A percentile compares a stretch with the other conserved stretches of the same genome.
These are phyloP conservation scores for Meghimatium bilineatum DNA, from an alignment of 2,888 invertebrate species.

Conservation along the genomic window DNA sequence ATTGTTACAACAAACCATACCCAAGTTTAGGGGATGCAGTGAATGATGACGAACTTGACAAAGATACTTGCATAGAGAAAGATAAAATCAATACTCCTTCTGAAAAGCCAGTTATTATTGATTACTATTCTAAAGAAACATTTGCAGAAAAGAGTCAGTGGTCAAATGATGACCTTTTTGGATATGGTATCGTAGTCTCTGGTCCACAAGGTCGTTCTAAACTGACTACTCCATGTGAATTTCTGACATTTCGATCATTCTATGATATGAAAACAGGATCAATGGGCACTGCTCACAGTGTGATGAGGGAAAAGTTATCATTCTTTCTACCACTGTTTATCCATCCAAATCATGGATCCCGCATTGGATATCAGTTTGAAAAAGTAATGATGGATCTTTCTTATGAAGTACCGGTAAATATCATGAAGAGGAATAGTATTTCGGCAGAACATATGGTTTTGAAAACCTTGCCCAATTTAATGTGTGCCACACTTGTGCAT, in stretches of 20 bases:
- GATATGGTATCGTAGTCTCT: conserved; percentile 65
- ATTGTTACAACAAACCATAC: conserved; percentile 63
- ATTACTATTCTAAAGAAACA: conserved; percentile 65
- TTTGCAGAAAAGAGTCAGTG: conserved; percentile 57
- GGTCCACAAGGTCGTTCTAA: conserved; percentile 62
- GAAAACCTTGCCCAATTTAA: conserved; percentile 66
- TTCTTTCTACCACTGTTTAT: conserved; percentile 68
- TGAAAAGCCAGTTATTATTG: conserved; percentile 56
- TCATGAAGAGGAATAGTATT: conserved; percentile 57
- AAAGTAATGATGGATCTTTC: conserved; percentile 60
- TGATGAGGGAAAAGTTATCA: conserved; percentile 65
- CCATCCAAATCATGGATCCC: conserved; percentile 60
- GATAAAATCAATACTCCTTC: conserved; percentile 14
- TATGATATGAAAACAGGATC: conserved; percentile 60
- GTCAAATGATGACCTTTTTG: conserved; percentile 60
- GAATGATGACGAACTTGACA: background rate
- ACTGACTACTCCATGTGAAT: conserved; percentile 69
- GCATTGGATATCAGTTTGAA: conserved; percentile 62
- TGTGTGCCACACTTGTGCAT: conserved; percentile 70
- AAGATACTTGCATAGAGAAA: conserved; percentile 26
- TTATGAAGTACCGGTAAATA: conserved; percentile 58
- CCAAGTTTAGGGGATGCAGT: conserved; percentile 57
- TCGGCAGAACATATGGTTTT: conserved; percentile 63
- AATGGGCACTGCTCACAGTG: conserved; percentile 64
- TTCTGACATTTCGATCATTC: conserved; percentile 62